A percentile compares a stretch with the other conserved stretches of the same genome.
These are phyloP conservation scores for Pristionchus pacificus DNA, from an alignment of 1,140 invertebrate species.

Conservation along the genomic window DNA sequence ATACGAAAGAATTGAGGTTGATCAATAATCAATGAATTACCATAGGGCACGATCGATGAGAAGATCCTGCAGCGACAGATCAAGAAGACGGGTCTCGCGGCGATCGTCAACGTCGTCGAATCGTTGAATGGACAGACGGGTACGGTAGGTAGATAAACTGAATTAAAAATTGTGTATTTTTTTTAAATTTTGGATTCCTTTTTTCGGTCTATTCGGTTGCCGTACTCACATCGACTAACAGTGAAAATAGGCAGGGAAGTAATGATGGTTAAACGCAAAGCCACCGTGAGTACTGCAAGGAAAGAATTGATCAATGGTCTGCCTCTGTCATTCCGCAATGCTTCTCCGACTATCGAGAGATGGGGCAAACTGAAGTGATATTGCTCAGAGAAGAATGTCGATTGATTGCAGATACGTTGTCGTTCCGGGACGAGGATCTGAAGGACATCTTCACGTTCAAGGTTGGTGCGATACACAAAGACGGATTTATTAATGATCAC, in stretches of 20 bases:
- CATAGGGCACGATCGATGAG: conserved; percentile 32
- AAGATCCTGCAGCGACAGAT: conserved; percentile 32
- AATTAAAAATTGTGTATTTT: neutral
- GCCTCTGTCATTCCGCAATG: neutral
- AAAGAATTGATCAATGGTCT: too few relatives aligned
- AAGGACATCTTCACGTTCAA: conserved; percentile 24
- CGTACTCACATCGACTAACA: too few relatives aligned
- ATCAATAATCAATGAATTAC: neutral
- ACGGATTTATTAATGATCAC: neutral
- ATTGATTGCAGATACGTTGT: conserved; percentile 8
- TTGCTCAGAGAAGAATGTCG: too few relatives aligned
- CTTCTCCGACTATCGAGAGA: neutral
- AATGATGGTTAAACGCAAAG: too few relatives aligned
- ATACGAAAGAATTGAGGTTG: too few relatives aligned
- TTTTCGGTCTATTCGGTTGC: too few relatives aligned
- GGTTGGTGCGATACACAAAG: neutral
- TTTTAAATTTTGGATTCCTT: too few relatives aligned
- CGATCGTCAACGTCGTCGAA: conserved; percentile 9
- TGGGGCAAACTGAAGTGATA: neutral
- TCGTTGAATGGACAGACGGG: neutral
- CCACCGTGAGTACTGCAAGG: too few relatives aligned
- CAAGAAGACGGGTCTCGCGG: conserved; percentile 21
- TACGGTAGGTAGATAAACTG: neutral
- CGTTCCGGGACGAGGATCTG: conserved; percentile 29
- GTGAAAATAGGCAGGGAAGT: too few relatives aligned